Percentiles rank a stretch among this genome's conserved stretches.
phyloP scores from a whole-genome alignment of 2,797 vertebrate species.

The Ficedula albicollis region DNA sequence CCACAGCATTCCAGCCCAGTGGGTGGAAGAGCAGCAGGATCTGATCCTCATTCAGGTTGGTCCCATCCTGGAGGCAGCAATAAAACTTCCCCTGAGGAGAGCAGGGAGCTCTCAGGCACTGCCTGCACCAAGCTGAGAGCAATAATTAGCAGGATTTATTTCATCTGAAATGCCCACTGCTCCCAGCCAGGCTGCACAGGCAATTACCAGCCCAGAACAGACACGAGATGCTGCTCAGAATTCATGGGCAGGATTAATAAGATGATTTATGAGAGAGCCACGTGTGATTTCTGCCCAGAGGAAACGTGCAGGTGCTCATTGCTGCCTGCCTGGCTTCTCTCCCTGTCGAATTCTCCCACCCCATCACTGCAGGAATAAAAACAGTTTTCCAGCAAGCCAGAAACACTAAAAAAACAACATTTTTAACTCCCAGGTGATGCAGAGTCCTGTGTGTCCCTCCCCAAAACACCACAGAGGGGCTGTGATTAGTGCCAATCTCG shows the following conservation, averaged over 20 bases:
- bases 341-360: not conserved
- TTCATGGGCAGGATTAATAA: not conserved
- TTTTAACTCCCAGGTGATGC: not conserved
- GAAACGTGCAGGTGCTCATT: not conserved
- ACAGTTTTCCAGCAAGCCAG: not conserved
- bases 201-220: not conserved
- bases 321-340: not conserved
- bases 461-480: not conserved
- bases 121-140: not conserved
- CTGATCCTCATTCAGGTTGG: not conserved
- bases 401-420: not conserved
- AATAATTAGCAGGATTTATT: constrained; percentile 21
- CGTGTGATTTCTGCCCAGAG: not conserved
- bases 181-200: not conserved
- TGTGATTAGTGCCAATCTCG: not conserved
- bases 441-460: not conserved
- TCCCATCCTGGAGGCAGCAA: constrained; percentile 61
- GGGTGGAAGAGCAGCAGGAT: constrained; percentile 60
- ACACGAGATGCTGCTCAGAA: not conserved
- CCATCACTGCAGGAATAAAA: not conserved
- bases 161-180: not conserved
- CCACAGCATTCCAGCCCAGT: constrained; percentile 5
- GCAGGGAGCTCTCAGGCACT: not conserved
- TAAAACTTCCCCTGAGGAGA: constrained; percentile 63
- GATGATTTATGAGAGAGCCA: not conserved